A percentile compares a stretch with the other conserved stretches of the same genome.
phyloP scores from a whole-genome alignment of 2,888 invertebrate genomes.

The Lymantria monacha region DNA sequence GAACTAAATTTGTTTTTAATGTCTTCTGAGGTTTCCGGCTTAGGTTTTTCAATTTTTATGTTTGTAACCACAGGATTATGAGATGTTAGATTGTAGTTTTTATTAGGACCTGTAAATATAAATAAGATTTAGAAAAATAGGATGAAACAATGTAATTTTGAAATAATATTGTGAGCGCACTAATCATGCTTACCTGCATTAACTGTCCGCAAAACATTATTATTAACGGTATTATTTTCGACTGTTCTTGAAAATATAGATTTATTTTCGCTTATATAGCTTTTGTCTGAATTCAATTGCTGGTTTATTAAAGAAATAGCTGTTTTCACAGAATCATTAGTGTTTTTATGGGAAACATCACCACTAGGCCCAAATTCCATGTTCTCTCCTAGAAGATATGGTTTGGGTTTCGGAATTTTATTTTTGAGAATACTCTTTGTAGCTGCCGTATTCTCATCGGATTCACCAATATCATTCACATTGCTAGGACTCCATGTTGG shows the following conservation, averaged over 20 bases:
- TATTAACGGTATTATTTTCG: slow-evolving; percentile 38
- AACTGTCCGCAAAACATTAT: slow-evolving; percentile 48
- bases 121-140: neutral
- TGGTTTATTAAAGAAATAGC: slow-evolving; percentile 68
- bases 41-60: slow-evolving; percentile 18
- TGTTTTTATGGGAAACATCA: slow-evolving; percentile 36
- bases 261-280: slow-evolving; percentile 41
- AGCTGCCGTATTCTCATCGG: slow-evolving; percentile 78
- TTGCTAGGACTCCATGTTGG: slow-evolving; percentile 35
- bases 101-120: slow-evolving; percentile 36
- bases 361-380: slow-evolving; percentile 67
- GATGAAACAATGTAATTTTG: neutral
- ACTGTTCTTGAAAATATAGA: slow-evolving; percentile 36
- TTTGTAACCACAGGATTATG: slow-evolving; percentile 22
- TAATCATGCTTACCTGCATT: slow-evolving; percentile 47
- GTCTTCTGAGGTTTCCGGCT: slow-evolving; percentile 19
- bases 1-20: slow-evolving; percentile 43
- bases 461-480: slow-evolving; percentile 57
- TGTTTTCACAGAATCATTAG: slow-evolving; percentile 41
- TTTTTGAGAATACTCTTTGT: slow-evolving; percentile 89
- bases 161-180: too few species aligned
- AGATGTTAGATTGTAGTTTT: slow-evolving; percentile 23
- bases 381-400: slow-evolving; percentile 88
- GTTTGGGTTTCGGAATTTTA: slow-evolving; percentile 87
- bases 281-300: slow-evolving; percentile 55